Evolutionary conservation across 2,797 vertebrate species (phyloP), one percentile per base, ranked within the genome.

Genomic region (Mastacembelus armatus): DNA sequence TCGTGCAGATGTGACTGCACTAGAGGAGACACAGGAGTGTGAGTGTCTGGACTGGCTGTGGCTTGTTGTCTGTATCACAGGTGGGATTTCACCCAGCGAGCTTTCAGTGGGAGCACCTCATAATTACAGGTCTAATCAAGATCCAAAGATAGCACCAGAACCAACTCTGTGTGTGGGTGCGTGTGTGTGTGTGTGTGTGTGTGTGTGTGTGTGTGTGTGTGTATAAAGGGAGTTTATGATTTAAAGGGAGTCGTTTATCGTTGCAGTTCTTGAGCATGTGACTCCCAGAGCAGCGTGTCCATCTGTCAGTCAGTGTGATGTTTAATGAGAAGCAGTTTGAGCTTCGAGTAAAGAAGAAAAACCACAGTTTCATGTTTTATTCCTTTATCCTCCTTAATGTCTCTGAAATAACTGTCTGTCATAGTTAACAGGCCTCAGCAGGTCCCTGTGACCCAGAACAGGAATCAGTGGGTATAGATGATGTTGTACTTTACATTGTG

Each of bases 51-150:
- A 21, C 42, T 7, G 2, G 57, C 24, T 3, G 0, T 0, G 21
- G 35, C 19, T 50, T 51, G 1, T 35, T 9, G 50, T 57, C 16
- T 48, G 45, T n/a, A 3, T 58, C 15, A 27, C 24, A 6, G 18
- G 10, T 56, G 44, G 48, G 19, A 24, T 36, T 58, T 21, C 7
- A 38, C 11, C 2, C 7, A n/a, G n/a, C 44, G 2, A 69, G 66
- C 45, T 56, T 75, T 74, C 58, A 60, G 64, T 45, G 67, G 69
- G 38, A 61, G 47, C 21, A 42, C 66, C 76, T 50, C 66, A 68
- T 86, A 85, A 88, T 88, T 84, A 86, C 19, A 44, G 78, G 66
- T 71, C 66, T 78, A 77, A 87, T 89, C 66, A 74, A 54, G 77
- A 65, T 51, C 84, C 77, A 79, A 81, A 85, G 63, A 87, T 85